Base-by-base conservation (phyloP, 1,140 invertebrate species). In the Magallana ariakensis region DNA sequence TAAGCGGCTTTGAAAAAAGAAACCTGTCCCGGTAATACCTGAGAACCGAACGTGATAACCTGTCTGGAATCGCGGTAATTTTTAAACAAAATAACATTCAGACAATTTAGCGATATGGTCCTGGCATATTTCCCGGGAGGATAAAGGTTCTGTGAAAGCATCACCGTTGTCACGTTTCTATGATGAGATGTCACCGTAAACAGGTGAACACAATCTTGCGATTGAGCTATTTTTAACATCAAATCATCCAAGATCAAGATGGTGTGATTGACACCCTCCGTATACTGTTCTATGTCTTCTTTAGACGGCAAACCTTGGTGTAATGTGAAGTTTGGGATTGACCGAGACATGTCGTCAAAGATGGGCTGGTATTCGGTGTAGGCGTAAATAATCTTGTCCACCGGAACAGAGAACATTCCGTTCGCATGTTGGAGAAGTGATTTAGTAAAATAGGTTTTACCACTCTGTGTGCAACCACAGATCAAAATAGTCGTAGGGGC, bases 21-120 rank as follows among this genome's bases (percentile, higher is more conserved):
- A 33, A 16, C 60, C 26, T 66, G 82, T 15, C 80, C 80, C 6
- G 89, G 89, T 81, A 87, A 83, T 75, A 89, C 58, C 46, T 87
- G 88, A 16, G 85, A 80, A 22, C 86, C 88, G 62, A 87, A 86
- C 8, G 88, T 87, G 15, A 66, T 60, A 4, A 89, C 55, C 56
- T 87, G 86, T 82, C 86, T 26, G 16, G 84, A 53, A 87, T 89
- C 86, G 16, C 88, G 66, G 16, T 84, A 62, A 55, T 89, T 89
- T 13, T 81, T 85, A 80, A 89, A 87, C 55, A 89, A 81, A 15
- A 89, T 58, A 0, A 87, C 54, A 85, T 89, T 84, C 0, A 70
- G 81, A 80, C 83, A 85, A 83, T 89, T 87, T 22, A 89, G 53
- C 8, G 82, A 84, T 62, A 89, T 89, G 15, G 81, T 88, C 46